Percentiles rank a stretch among this genome's conserved stretches.
Evolutionary conservation across 2,113 vertebrate species (phyloP).

Genomic region (Acinonyx jubatus): DNA sequence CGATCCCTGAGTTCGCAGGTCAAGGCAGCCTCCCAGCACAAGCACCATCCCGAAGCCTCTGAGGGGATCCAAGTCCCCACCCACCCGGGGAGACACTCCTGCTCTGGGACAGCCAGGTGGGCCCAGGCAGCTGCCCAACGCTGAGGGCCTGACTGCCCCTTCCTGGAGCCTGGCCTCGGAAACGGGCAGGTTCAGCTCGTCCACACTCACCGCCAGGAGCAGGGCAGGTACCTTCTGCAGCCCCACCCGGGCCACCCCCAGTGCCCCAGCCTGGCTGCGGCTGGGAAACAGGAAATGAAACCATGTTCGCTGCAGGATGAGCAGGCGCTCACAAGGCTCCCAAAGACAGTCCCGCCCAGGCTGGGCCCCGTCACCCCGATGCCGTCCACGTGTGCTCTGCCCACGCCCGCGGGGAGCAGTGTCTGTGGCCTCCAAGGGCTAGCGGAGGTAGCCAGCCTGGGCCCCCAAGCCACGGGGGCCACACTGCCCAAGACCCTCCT

Average conservation of each 20-base stretch:
- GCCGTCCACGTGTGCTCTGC: too few relatives aligned
- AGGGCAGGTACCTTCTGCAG: background rate
- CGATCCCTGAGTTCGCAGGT: background rate
- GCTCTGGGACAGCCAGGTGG: too few relatives aligned
- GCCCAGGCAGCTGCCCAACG: too few relatives aligned
- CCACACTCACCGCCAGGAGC: background rate
- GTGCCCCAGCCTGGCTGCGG: too few relatives aligned
- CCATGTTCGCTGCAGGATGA: fast-evolving
- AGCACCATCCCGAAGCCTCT: background rate
- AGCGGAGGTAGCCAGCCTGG: background rate
- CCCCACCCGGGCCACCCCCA: fast-evolving
- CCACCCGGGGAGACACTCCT: too few relatives aligned
- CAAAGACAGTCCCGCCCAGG: background rate
- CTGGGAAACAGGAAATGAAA: background rate
- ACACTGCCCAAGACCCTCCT: background rate
- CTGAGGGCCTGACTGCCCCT: background rate
- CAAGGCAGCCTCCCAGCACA: background rate
- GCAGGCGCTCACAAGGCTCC: background rate
- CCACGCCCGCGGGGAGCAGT: background rate
- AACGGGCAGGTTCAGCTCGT: background rate
- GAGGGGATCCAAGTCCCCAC: background rate
- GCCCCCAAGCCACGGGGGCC: background rate
- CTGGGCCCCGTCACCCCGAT: fast-evolving
- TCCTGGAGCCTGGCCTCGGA: background rate
- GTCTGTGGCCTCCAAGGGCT: background rate